Evolutionary conservation across 2,113 vertebrate genomes (phyloP), one percentile per base, ranked within the genome.

Genomic region (Phyllopteryx taeniolatus): DNA sequence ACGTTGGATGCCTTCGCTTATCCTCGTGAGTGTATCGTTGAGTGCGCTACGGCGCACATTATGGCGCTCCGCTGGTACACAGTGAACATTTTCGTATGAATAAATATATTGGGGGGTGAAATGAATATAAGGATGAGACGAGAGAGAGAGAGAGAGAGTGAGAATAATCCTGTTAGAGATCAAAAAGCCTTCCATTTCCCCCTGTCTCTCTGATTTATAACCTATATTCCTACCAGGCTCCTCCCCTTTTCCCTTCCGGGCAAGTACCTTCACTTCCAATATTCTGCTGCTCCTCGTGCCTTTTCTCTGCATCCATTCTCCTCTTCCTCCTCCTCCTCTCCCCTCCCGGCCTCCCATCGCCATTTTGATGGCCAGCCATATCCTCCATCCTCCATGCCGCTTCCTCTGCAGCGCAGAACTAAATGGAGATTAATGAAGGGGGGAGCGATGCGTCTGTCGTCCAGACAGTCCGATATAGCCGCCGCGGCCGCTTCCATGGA

Each of bases 151-250:
- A 77, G 74, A 82, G 80, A 79, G 75, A 79, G 71, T 74, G 71
- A 79, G 84, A 85, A 85, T 91, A 91, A 92, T 91, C 88, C 88
- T 89, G 89, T 91, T 91, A 89, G 83, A 87, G 87, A 91, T 91
- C 90, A 92, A 91, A 90, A 87, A 89, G 85, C 73, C 77, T 73
- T 62, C 71, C 62, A 42, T 77, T 85, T 75, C 59, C 77, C 80
- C 69, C 66, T 72, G 57, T 79, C 68, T 78, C 80, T 80, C 73
- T 79, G 78, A 73, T 87, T 87, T 87, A 81, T 81, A 82, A 39
- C 77, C 67, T 79, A 35, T 77, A 82, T 83, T 80, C 71, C 76
- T 79, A 39, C 47, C 65, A 44, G 67, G 61, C 53, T 75, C 33
- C 54, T 70, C 49, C 33, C 62, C 61, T 63, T 71, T 71, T 57